Evolutionary conservation across 2,888 invertebrate genomes (phyloP), one percentile per base, ranked within the genome.

Genomic region (Nomada hirtipes): DNA sequence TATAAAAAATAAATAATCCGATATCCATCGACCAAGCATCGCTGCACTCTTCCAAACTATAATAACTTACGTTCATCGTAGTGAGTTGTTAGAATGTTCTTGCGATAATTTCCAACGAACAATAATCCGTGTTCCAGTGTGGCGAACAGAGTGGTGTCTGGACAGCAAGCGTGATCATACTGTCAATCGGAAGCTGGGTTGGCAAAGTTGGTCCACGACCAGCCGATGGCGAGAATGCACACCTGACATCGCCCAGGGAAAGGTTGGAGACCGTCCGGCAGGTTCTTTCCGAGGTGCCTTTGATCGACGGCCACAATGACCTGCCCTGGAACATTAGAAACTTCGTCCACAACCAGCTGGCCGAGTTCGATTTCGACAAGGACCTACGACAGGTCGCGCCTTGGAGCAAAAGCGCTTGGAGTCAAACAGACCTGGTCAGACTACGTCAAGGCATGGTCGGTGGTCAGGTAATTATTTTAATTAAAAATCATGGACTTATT

Each of bases 281-380:
- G 91, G 96, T 96, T 75, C 93, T 96, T 63, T 95, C 95, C 64
- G 96, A 96, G 90, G 96, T 96, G n/a, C 96, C 96, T 2, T 94
- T 96, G 18, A 96, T 96, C 88, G 96, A 96, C 85, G 96, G 96
- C 68, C 95, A 96, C 94, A 95, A 98, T 94, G 98, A 98, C 93
- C 95, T 98, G 91, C 97, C 98, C 50, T 98, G 98, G 98, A 98
- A 98, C 94, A 96, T 98, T 84, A 95, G 98, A 83, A 97, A 97
- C 94, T 98, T 98, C 94, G 96, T 97, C 71, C 97, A 97, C 94
- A 98, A 98, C 93, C 95, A 96, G 91, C 95, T 96, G 91, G 95
- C 95, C 78, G 95, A 96, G 57, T 96, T 96, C 91, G 96, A 96
- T 74, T 94, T 96, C 90, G 95, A 95, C 91, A 96, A 96, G 91